Evolutionary conservation across 2,888 invertebrate species (phyloP).

Genomic region (Agrotis puta): DNA sequence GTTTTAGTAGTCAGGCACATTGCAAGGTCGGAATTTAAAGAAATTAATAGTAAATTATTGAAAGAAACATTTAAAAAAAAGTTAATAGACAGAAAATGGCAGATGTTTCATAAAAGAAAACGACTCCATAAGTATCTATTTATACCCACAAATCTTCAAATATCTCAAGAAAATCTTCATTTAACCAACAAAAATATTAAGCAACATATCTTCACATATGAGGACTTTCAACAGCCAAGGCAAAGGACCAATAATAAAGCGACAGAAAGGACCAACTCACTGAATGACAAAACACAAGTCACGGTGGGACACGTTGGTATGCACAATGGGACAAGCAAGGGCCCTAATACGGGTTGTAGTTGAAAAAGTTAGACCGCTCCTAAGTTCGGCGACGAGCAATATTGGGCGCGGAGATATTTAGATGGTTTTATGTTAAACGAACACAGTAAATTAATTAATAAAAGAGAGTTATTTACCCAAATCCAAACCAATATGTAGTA

Average conservation of each 20-base stretch:
- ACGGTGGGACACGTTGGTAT: slow-evolving; percentile 40
- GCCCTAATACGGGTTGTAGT: slow-evolving; percentile 43
- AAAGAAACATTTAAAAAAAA: too few species aligned
- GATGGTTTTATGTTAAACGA: background rate
- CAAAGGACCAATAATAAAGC: slow-evolving; percentile 17
- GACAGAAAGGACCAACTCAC: slow-evolving; percentile 36
- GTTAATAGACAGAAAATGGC: too few species aligned
- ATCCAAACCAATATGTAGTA: too few species aligned
- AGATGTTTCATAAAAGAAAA: background rate
- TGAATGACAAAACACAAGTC: slow-evolving; percentile 43
- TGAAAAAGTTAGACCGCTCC: slow-evolving; percentile 48
- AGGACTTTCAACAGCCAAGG: background rate
- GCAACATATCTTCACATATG: background rate
- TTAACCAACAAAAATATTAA: slow-evolving; percentile 7
- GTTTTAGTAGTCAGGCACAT: too few species aligned
- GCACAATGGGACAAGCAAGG: slow-evolving; percentile 36
- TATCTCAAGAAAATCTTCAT: background rate
- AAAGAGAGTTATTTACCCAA: too few species aligned
- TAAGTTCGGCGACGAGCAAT: slow-evolving; percentile 41
- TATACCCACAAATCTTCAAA: background rate
- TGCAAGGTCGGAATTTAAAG: too few species aligned
- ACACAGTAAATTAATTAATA: background rate
- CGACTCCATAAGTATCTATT: background rate
- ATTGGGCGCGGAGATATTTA: slow-evolving; percentile 51
- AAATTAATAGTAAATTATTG: too few species aligned